Evolutionary conservation across 2,888 invertebrate species (phyloP).

Genomic region (Leptinotarsa tumamoca): DNA sequence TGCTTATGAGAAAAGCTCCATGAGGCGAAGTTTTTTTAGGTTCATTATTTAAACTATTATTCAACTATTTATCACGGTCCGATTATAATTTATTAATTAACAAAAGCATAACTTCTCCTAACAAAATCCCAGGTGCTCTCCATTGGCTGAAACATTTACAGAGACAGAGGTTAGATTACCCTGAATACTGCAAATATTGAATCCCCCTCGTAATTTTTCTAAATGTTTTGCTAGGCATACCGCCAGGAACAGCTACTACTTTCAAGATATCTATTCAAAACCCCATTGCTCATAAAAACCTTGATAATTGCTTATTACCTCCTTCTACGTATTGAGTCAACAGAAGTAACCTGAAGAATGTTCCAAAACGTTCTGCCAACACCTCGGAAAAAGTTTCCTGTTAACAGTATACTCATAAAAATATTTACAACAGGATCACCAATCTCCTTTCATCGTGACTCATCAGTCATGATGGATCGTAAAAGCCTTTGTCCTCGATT

Average conservation of each 20-base stretch:
- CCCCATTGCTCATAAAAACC: neutral
- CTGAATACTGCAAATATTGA: neutral
- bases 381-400: neutral
- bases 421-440: neutral
- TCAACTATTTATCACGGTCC: no score
- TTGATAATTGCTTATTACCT: neutral
- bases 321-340: neutral
- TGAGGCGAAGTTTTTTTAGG: no score
- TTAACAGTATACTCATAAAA: neutral
- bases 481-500: conserved; percentile 36
- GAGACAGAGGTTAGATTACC: neutral
- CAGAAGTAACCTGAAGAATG: neutral
- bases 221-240: neutral
- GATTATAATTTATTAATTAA: no score
- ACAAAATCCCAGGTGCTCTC: no score
- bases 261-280: neutral
- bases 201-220: neutral
- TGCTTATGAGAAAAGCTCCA: no score
- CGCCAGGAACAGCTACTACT: neutral
- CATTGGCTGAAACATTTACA: no score
- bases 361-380: neutral
- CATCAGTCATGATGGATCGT: neutral
- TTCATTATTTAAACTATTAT: no score
- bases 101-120: no score
- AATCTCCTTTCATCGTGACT: neutral